Conservation (phyloP, 2,888 invertebrate species). For the Ellobium chinense region DNA sequence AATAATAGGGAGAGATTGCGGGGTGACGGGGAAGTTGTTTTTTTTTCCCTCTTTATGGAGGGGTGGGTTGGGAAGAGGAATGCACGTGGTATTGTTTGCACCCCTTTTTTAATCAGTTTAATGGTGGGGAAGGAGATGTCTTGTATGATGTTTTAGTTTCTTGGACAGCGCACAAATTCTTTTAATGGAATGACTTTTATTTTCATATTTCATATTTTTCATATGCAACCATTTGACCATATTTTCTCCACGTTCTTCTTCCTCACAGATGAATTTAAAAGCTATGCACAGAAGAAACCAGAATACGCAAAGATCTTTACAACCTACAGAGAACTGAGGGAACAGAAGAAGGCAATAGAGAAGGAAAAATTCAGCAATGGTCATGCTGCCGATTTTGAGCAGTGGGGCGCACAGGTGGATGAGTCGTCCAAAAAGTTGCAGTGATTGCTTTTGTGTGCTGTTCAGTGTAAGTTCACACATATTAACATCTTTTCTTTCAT, state of each 20-base stretch:
- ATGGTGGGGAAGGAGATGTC: no score
- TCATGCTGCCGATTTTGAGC: constrained; percentile 15
- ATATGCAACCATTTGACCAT: neutral
- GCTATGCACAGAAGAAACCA: constrained; percentile 74
- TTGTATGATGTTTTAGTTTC: no score
- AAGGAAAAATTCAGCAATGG: constrained; percentile 32
- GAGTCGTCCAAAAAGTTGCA: constrained; percentile 26
- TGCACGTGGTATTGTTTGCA: no score
- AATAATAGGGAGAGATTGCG: no score
- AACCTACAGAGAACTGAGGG: constrained; percentile 63
- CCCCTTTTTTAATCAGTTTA: no score
- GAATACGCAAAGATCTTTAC: constrained; percentile 77
- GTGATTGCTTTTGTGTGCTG: constrained; percentile 24
- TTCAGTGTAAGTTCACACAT: no score
- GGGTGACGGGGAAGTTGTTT: no score
- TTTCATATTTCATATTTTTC: neutral
- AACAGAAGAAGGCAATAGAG: neutral
- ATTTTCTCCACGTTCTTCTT: constrained; percentile 4
- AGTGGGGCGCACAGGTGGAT: constrained; percentile 28
- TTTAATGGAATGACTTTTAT: neutral
- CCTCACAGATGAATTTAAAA: constrained; percentile 77
- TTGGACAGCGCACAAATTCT: neutral
- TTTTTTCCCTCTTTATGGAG: no score
- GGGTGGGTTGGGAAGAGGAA: no score
- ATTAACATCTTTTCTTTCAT: no score